Base-by-base conservation (phyloP, 1,140 invertebrate species). In the Vanessa tameamea region DNA sequence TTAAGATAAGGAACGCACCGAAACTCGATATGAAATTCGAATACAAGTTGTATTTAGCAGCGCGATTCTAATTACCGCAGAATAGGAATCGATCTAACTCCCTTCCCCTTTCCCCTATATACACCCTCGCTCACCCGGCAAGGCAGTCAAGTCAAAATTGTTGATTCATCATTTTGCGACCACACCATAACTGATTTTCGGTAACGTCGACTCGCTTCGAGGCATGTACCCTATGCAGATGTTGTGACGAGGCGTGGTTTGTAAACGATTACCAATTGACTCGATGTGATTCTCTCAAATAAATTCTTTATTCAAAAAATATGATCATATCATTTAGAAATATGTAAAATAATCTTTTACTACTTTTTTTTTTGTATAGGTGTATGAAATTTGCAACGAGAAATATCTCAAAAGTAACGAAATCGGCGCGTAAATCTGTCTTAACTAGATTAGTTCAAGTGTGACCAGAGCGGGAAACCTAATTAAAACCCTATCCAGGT, bases 11-110 rank as follows among this genome's bases (percentile, higher is more conserved):
- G n/a, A 61, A 61, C 13, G 14, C 57, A n/a, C 14, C 6, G 57
- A 61, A 31, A 61, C 23, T 15, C 57, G 14, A 68, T 59, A 68
- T 57, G 53, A 68, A 55, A 57, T 57, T 68, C 43, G 53, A 57
- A 71, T 61, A 84, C 78, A 82, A 82, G 78, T 83, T 78, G 84
- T 80, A 84, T 73, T 81, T 84, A 80, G 76, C 76, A 75, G 78
- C 82, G 82, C 83, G 82, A 88, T 88, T 88, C 88, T 90, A 90
- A 90, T 88, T 89, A 90, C 82, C 83, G 84, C 83, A 79, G 87
- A 88, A 89, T 89, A 87, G 85, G 81, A 84, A 89, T 90, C 88
- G 88, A 89, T 90, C 87, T 90, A 89, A 88, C 86, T 77, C 79
- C 78, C 69, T 72, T 73, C 69, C 73, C 77, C 79, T 73, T 70